These are phyloP conservation scores for Rhopalosiphum maidis DNA, from an alignment of 1,140 invertebrate genomes.

Conservation along the genomic window DNA sequence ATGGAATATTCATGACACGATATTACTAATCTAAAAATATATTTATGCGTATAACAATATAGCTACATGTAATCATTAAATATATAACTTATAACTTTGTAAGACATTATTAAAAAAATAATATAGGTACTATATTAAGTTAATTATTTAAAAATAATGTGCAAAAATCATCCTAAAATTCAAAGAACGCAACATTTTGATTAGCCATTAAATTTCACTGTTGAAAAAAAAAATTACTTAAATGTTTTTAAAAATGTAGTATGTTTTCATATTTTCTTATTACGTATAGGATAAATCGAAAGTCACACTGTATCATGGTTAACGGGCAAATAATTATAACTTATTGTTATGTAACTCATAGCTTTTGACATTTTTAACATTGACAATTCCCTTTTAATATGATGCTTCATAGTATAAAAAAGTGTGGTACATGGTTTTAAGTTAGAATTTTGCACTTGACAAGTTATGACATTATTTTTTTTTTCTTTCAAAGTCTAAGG, in stretches of 20 bases:
- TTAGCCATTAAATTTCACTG: neutral
- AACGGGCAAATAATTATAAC: neutral
- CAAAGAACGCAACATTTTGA: neutral
- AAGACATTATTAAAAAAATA: neutral
- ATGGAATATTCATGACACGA: neutral
- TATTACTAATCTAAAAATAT: neutral
- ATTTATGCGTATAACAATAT: neutral
- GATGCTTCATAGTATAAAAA: neutral
- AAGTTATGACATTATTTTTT: neutral
- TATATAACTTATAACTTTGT: neutral
- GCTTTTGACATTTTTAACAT: neutral
- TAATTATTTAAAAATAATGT: neutral
- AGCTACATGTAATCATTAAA: neutral
- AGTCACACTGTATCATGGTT: neutral
- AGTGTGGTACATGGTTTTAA: neutral
- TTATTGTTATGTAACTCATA: neutral
- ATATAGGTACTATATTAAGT: neutral
- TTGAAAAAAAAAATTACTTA: neutral
- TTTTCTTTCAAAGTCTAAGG: neutral
- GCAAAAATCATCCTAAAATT: neutral
- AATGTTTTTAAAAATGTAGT: neutral
- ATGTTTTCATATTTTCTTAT: neutral
- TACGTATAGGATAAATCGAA: neutral
- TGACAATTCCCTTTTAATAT: neutral
- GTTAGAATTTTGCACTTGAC: neutral